Conservation (phyloP, 2,888 invertebrate species). For the Leucozona laternaria region DNA sequence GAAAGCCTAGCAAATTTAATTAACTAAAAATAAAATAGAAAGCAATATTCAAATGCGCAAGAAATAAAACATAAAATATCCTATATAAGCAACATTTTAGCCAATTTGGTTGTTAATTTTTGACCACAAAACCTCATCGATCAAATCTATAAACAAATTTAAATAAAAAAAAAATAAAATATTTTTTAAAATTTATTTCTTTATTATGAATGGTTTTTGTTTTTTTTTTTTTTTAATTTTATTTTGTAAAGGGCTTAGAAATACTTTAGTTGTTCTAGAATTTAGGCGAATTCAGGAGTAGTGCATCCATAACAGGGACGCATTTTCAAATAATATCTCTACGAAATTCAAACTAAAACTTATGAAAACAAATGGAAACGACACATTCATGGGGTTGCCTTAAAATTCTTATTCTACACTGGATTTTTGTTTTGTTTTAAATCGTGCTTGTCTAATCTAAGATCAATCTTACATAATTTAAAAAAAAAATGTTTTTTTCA, state of each 20-base stretch:
- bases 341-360: slow-evolving; percentile 11
- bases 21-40: neutral
- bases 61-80: neutral
- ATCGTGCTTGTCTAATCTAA: slow-evolving; percentile 48
- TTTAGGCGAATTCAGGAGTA: slow-evolving; percentile 15
- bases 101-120: slow-evolving; percentile 62
- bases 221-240: neutral
- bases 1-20: slow-evolving; percentile 29
- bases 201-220: neutral
- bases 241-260: neutral
- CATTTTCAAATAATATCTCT: slow-evolving; percentile 29
- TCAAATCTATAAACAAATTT: slow-evolving; percentile 60
- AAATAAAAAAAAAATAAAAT: slow-evolving; percentile 2
- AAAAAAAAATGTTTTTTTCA: slow-evolving; percentile 45
- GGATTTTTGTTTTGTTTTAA: slow-evolving; percentile 9
- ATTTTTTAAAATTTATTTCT: slow-evolving; percentile 7
- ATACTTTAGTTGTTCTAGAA: slow-evolving; percentile 7
- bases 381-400: slow-evolving; percentile 25
- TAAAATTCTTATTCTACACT: slow-evolving; percentile 32
- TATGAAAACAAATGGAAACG: slow-evolving; percentile 18
- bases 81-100: slow-evolving; percentile 46
- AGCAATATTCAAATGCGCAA: slow-evolving; percentile 44
- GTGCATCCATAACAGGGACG: slow-evolving; percentile 33
- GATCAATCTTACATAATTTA: slow-evolving; percentile 38
- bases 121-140: slow-evolving; percentile 67